Conservation (phyloP, 2,113 vertebrate genomes). For the Vimba vimba region DNA sequence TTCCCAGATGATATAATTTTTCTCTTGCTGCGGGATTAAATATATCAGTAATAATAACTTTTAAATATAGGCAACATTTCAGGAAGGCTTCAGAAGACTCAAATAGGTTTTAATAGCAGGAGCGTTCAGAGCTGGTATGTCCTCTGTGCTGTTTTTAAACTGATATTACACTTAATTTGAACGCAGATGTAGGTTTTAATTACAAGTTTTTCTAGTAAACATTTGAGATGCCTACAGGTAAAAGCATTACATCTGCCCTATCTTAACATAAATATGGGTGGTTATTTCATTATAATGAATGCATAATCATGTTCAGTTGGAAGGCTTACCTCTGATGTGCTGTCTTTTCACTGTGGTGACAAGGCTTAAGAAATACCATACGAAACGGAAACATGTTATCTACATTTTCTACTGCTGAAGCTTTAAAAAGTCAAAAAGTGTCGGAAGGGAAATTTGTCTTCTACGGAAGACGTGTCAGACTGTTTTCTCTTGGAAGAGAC, state of each 20-base stretch:
- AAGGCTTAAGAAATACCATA: not conserved
- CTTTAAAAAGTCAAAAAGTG: constrained; percentile 67
- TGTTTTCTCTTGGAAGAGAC: constrained; percentile 50
- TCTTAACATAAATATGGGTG: constrained; percentile 52
- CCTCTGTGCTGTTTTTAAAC: constrained; percentile 59
- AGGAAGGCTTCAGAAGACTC: constrained; percentile 84
- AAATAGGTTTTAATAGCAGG: constrained; percentile 72
- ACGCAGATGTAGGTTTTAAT: constrained; percentile 74
- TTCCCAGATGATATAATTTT: constrained; percentile 89
- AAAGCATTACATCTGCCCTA: constrained; percentile 60
- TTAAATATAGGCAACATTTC: constrained; percentile 91
- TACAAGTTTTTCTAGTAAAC: constrained; percentile 67
- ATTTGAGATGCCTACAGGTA: constrained; percentile 66
- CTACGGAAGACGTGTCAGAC: not conserved
- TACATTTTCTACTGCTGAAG: constrained; percentile 12
- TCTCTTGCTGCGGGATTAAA: constrained; percentile 93
- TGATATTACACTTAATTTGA: constrained; percentile 71
- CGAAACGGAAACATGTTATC: not conserved
- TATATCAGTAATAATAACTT: constrained; percentile 95
- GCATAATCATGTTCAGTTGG: constrained; percentile 54
- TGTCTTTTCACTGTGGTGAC: constrained; percentile 40
- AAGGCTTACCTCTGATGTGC: constrained; percentile 17
- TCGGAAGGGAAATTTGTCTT: constrained; percentile 27
- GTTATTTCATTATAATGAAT: constrained; percentile 54
- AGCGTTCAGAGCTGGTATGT: constrained; percentile 55